Evolutionary conservation across 2,797 vertebrate genomes (phyloP).

Genomic region (Artibeus lituratus): DNA sequence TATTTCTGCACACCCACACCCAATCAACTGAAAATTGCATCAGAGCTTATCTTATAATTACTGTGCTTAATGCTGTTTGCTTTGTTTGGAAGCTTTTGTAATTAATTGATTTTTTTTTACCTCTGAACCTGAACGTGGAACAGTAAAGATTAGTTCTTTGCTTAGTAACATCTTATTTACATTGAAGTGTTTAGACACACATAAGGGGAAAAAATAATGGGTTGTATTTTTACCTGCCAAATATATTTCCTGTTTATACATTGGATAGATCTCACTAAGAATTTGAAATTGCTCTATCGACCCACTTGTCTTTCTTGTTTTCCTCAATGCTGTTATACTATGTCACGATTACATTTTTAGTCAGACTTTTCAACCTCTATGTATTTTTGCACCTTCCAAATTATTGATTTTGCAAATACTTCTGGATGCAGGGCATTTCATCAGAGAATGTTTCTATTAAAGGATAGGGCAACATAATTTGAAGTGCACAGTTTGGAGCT

Average conservation of each 20-base stretch:
- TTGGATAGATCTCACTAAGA: not conserved
- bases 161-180: slow-evolving; percentile 63
- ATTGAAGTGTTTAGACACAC: slow-evolving; percentile 46
- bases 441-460: not conserved
- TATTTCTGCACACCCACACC: slow-evolving; percentile 73
- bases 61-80: slow-evolving; percentile 75
- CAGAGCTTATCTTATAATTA: slow-evolving; percentile 78
- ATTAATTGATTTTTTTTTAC: slow-evolving; percentile 70
- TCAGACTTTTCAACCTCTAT: not conserved
- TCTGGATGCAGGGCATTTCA: not conserved
- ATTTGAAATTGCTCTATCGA: not conserved
- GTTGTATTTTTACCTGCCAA: slow-evolving; percentile 44
- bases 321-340: not conserved
- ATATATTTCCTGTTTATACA: not conserved
- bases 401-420: slow-evolving; percentile 8
- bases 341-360: not conserved
- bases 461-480: not conserved
- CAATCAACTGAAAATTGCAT: slow-evolving; percentile 74
- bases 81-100: slow-evolving; percentile 75
- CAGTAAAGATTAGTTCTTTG: slow-evolving; percentile 42
- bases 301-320: not conserved
- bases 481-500: not conserved
- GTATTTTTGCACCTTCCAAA: not conserved
- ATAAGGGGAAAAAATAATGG: not conserved
- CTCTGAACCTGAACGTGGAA: slow-evolving; percentile 53